A percentile compares a stretch with the other conserved stretches of the same genome.
These are phyloP conservation scores for Melitaea athalia DNA, from an alignment of 2,888 invertebrate species.

Conservation along the genomic window DNA sequence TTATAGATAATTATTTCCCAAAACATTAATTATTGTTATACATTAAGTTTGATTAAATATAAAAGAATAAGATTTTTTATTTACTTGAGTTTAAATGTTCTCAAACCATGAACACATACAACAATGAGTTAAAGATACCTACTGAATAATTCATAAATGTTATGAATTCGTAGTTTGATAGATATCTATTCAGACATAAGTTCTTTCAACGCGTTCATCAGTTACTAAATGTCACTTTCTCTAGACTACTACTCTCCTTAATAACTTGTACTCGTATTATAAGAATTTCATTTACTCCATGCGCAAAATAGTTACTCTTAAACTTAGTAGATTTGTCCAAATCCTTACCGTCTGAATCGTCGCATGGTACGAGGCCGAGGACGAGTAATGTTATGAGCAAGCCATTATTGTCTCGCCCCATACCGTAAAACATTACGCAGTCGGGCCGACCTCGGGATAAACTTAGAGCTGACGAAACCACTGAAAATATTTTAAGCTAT, in stretches of 20 bases:
- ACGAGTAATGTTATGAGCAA: constrained; percentile 83
- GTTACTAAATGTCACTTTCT: not conserved
- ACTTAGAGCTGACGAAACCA: constrained; percentile 70
- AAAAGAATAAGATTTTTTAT: too few species aligned
- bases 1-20: too few species aligned
- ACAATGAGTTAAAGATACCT: too few species aligned
- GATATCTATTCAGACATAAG: not conserved
- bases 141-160: not conserved
- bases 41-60: too few species aligned
- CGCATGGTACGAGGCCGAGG: constrained; percentile 70
- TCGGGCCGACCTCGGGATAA: constrained; percentile 67
- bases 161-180: not conserved
- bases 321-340: constrained; percentile 42
- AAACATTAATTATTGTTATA: too few species aligned
- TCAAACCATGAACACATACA: too few species aligned
- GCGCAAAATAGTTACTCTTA: not conserved
- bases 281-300: not conserved
- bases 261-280: constrained; percentile 3
- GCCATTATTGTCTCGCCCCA: constrained; percentile 82
- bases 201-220: not conserved
- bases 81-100: too few species aligned
- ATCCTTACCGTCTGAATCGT: constrained; percentile 57
- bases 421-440: constrained; percentile 82
- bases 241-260: not conserved
- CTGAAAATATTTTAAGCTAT: constrained; percentile 19